phyloP scores from a whole-genome alignment of 2,888 invertebrate species.

The Lithophane leautieri region DNA sequence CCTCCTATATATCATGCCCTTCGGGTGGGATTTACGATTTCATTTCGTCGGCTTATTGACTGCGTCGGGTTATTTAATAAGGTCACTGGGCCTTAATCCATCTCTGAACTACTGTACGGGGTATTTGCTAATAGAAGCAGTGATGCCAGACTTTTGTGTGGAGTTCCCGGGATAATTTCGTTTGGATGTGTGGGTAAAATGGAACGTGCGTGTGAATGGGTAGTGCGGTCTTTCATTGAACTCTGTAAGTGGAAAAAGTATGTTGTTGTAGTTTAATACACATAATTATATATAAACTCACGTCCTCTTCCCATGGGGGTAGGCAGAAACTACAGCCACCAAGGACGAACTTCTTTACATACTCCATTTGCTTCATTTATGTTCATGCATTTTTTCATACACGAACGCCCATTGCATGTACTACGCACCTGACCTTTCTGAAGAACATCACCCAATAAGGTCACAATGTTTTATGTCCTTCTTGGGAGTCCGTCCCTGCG shows the following conservation, averaged over 20 bases:
- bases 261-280: not conserved
- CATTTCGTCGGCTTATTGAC: slow-evolving; percentile 75
- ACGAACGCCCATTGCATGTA: no score
- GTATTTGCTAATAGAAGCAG: slow-evolving; percentile 63
- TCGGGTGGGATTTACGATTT: slow-evolving; percentile 70
- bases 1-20: slow-evolving; percentile 67
- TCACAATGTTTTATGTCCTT: not conserved
- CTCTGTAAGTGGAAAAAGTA: not conserved
- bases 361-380: not conserved
- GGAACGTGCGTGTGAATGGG: slow-evolving; percentile 1
- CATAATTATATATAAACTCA: not conserved
- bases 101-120: slow-evolving; percentile 58
- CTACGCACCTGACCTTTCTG: not conserved
- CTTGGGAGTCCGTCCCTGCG: no score
- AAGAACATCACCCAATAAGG: not conserved
- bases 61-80: slow-evolving; percentile 72
- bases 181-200: slow-evolving; percentile 21
- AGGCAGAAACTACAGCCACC: not conserved
- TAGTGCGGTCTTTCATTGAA: not conserved
- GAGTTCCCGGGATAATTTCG: slow-evolving; percentile 10
- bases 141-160: slow-evolving; percentile 41
- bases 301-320: no score
- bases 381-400: not conserved
- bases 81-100: slow-evolving; percentile 69
- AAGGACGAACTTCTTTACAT: not conserved